Conservation (phyloP, 2,113 vertebrate species). For the Falco punctatus region DNA sequence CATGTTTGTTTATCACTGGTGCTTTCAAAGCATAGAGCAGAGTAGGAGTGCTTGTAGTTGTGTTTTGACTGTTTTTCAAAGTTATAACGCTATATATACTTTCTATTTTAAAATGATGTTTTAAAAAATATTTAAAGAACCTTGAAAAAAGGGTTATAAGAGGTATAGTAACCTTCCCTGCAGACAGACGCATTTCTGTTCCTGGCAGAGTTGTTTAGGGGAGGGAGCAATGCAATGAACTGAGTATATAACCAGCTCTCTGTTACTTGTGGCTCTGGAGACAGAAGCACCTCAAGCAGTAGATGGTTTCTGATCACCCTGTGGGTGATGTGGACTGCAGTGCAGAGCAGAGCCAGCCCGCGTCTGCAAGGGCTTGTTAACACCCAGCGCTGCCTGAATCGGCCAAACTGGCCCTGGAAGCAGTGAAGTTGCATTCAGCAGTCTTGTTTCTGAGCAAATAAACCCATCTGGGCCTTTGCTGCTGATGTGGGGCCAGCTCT, state of each 20-base stretch:
- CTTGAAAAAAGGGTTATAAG: neutral
- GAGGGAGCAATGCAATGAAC: neutral
- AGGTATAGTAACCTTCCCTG: neutral
- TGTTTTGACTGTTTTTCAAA: neutral
- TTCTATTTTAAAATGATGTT: neutral
- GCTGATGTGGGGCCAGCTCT: neutral
- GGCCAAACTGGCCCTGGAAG: neutral
- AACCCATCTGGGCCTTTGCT: neutral
- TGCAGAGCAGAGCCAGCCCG: neutral
- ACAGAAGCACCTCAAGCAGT: neutral
- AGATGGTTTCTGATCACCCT: neutral
- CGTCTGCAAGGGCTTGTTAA: neutral
- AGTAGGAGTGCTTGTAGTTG: neutral
- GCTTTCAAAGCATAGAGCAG: neutral
- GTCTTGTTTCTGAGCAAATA: neutral
- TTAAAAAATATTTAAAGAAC: neutral
- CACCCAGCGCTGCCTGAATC: neutral
- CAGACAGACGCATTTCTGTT: neutral
- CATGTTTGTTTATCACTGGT: neutral
- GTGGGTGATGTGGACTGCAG: neutral
- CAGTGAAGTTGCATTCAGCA: neutral
- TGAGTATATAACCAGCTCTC: neutral
- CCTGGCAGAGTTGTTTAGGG: neutral
- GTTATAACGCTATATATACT: neutral
- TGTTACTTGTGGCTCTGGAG: neutral